Evolutionary conservation across 1,140 invertebrate species (phyloP).

Genomic region (Halyomorpha halys): DNA sequence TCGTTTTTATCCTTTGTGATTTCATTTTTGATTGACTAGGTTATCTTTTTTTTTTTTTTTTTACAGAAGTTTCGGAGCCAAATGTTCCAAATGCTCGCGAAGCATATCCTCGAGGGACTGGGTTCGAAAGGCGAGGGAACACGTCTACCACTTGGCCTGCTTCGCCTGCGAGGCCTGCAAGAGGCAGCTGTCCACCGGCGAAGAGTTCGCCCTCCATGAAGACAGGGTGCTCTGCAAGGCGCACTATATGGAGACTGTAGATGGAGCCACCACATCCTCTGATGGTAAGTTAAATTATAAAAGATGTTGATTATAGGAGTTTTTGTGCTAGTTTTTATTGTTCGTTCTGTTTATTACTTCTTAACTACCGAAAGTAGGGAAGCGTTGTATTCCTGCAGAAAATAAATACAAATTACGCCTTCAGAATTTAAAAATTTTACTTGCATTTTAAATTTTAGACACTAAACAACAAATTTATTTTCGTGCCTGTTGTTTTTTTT

Average conservation of each 20-base stretch:
- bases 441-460: too few species aligned
- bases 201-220: constrained; percentile 93
- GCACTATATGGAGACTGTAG: constrained; percentile 88
- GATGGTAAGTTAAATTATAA: constrained; percentile 72
- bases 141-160: constrained; percentile 95
- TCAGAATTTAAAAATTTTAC: too few species aligned
- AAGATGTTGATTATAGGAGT: too few species aligned
- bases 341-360: too few species aligned
- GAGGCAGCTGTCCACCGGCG: constrained; percentile 89
- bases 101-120: constrained; percentile 89
- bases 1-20: too few species aligned
- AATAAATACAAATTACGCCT: too few species aligned
- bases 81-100: constrained; percentile 90
- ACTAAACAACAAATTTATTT: too few species aligned
- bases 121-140: constrained; percentile 86
- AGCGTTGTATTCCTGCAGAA: too few species aligned
- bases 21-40: too few species aligned
- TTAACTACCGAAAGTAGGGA: too few species aligned
- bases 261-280: constrained; percentile 79
- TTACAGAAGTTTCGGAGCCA: constrained; percentile 87
- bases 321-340: too few species aligned
- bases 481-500: too few species aligned
- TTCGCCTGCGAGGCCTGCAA: constrained; percentile 97
- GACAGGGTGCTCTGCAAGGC: constrained; percentile 87
- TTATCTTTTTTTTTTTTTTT: constrained; percentile 8